Base-by-base conservation (phyloP, 2,888 invertebrate species). In the Macrosoma leucophasiata region DNA sequence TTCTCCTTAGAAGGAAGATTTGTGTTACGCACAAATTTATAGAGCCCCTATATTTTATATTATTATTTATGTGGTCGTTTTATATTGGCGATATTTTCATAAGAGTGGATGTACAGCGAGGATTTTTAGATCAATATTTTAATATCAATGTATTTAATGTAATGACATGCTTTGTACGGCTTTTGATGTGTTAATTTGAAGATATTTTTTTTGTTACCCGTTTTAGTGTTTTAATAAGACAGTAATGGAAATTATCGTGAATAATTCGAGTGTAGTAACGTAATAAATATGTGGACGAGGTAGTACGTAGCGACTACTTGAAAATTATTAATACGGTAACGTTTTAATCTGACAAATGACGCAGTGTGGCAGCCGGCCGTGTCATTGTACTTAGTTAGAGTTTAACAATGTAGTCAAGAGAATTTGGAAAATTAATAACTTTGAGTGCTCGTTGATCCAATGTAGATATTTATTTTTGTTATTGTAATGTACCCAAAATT, bases 391-490 rank as follows among this genome's bases (percentile, higher is more conserved):
- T 82, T 84, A 82, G 71, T 64, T 81, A 84, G 81, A 62, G 62
- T 65, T 54, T 71, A 75, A 73, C 64, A 62, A 60, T 40, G 65
- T 78, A 77, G 76, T 72, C 73, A 72, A 74, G 62, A 69, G n/a
- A n/a, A n/a, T 57, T 50, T 73, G 29, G 66, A 66, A 70, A 77
- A 73, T 68, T 69, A 67, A 73, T 63, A 63, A 63, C 51, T 65
- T 70, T 64, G 77, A 67, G 72, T 71, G 74, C 70, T 79, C 77
- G 78, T 82, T 81, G 74, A 75, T 66, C 64, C 76, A 70, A 74
- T 82, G 78, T 82, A 84, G 81, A 84, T 84, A 81, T 82, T 82
- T 84, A 84, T 84, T 84, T 82, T 81, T 82, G 82, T 84, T 81
- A 79, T 76, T 66, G 63, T 79, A 74, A 76, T 79, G 72, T 78